Evolutionary conservation across 2,113 vertebrate genomes (phyloP).

Genomic region (Corydoras maculifer): DNA sequence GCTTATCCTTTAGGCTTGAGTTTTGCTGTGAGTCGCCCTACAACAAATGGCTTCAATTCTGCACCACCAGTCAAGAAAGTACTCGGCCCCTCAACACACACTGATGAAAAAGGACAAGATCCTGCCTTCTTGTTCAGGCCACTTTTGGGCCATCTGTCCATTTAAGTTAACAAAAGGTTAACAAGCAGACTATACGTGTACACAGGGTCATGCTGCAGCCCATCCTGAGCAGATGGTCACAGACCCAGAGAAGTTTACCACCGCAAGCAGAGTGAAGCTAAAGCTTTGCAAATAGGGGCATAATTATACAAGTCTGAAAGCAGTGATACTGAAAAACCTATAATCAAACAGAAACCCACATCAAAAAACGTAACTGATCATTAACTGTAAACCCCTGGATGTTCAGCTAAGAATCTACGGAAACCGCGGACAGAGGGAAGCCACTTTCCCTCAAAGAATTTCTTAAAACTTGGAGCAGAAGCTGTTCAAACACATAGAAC

Average conservation of each 20-base stretch:
- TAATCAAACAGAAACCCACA: conserved; percentile 37
- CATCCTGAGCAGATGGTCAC: conserved; percentile 41
- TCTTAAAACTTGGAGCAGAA: no score
- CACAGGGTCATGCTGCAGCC: conserved; percentile 28
- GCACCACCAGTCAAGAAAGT: not conserved
- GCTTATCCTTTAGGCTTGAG: not conserved
- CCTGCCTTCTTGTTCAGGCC: not conserved
- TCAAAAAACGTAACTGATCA: conserved; percentile 29
- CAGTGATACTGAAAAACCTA: conserved; percentile 23
- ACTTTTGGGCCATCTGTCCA: conserved; percentile 28
- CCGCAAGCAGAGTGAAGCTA: conserved; percentile 27
- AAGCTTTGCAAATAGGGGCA: conserved; percentile 18
- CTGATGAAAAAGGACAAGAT: conserved; percentile 1
- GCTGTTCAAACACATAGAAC: no score
- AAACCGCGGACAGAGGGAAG: not conserved
- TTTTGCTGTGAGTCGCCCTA: not conserved
- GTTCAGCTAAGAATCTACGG: conserved; percentile 18
- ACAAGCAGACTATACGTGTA: conserved; percentile 38
- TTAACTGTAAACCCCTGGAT: conserved; percentile 30
- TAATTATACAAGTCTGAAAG: conserved; percentile 33
- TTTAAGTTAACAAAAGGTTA: conserved; percentile 39
- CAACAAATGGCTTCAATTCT: not conserved
- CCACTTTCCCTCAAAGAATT: no score
- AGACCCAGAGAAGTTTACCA: conserved; percentile 39
- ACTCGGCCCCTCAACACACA: not conserved